Conservation (phyloP, 64 coral and sea anemone species). For the Catalaphyllia jardinei region DNA sequence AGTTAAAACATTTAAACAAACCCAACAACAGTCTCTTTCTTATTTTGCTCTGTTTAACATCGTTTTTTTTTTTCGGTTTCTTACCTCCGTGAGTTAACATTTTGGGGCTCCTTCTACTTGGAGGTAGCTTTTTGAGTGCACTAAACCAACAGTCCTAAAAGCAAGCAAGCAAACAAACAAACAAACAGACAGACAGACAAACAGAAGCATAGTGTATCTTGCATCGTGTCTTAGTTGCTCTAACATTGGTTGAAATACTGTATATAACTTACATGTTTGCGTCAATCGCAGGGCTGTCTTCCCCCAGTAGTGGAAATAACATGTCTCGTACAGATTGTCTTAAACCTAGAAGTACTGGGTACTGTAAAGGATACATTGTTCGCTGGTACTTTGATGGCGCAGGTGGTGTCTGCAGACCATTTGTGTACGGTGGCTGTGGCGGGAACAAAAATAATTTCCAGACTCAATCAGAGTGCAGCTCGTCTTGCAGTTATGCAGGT, state of each 20-base stretch:
- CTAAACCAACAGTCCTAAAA: too few species aligned
- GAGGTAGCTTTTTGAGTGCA: too few species aligned
- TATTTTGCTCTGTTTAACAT: too few species aligned
- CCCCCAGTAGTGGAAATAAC: not conserved
- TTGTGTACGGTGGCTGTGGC: conserved; percentile 82
- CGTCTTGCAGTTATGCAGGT: conserved; percentile 69
- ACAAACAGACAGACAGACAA: too few species aligned
- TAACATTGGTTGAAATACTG: too few species aligned
- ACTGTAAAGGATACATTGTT: conserved; percentile 51
- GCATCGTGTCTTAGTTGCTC: too few species aligned
- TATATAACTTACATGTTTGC: not conserved
- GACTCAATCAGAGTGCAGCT: conserved; percentile 43
- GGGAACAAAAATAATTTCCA: conserved; percentile 82
- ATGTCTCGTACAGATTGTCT: conserved; percentile 45
- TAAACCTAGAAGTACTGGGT: conserved; percentile 45
- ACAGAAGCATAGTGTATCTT: too few species aligned
- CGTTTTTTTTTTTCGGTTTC: too few species aligned
- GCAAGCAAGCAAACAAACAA: too few species aligned
- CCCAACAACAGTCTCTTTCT: not conserved
- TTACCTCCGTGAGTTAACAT: too few species aligned
- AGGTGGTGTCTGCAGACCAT: conserved; percentile 53
- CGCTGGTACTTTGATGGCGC: conserved; percentile 69
- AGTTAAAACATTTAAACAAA: not conserved
- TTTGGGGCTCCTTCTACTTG: too few species aligned
- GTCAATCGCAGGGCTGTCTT: not conserved